These are phyloP conservation scores for Mnemiopsis leidyi DNA, from an alignment of 37 sponge, comb jelly and placozoan species.

Conservation along the genomic window DNA sequence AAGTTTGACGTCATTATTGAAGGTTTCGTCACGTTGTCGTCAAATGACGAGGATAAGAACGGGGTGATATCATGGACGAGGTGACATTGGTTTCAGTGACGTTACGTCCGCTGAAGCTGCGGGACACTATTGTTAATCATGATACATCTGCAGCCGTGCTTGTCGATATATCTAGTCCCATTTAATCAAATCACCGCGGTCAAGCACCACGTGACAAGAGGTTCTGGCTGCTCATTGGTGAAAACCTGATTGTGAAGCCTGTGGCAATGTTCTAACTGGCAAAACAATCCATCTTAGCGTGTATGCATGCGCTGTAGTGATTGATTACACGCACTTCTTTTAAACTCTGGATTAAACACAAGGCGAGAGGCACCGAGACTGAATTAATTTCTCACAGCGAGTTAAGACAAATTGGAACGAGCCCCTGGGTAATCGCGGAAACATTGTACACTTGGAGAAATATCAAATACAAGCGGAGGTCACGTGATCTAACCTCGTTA, in stretches of 20 bases:
- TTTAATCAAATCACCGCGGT: slow-evolving; percentile 29
- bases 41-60: neutral
- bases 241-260: neutral
- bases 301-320: neutral
- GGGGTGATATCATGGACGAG: neutral
- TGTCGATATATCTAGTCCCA: slow-evolving; percentile 7
- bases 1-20: neutral
- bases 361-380: neutral
- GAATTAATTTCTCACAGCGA: neutral
- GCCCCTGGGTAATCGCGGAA: too few species aligned
- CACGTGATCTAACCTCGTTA: too few species aligned
- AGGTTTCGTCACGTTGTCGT: neutral
- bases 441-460: neutral
- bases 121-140: neutral
- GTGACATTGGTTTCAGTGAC: neutral
- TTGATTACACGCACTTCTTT: neutral
- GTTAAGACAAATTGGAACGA: neutral
- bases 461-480: too few species aligned
- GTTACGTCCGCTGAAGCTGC: neutral
- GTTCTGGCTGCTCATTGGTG: neutral
- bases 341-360: neutral
- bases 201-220: neutral
- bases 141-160: neutral
- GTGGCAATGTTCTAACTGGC: neutral
- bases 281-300: neutral